phyloP scores from a whole-genome alignment of 2,888 invertebrate species.

The Netelia melanura region DNA sequence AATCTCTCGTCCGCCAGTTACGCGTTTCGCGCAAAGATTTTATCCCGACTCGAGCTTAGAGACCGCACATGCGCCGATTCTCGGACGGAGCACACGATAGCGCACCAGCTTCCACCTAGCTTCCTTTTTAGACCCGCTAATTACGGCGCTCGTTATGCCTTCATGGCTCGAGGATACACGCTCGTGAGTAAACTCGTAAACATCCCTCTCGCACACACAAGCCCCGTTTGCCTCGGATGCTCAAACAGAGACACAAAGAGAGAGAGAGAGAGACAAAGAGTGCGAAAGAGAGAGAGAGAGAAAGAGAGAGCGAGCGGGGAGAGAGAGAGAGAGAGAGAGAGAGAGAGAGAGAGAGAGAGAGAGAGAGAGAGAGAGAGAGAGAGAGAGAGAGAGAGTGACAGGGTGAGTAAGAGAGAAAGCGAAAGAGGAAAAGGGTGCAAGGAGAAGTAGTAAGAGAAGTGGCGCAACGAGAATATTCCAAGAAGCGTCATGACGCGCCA shows the following conservation, averaged over 20 bases:
- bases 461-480: conserved; percentile 39
- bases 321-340: too few relatives aligned
- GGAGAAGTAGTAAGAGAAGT: conserved; percentile 7
- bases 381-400: background rate
- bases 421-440: background rate
- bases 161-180: conserved; percentile 40
- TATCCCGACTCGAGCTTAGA: conserved; percentile 7
- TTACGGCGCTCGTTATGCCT: conserved; percentile 65
- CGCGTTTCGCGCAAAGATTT: conserved; percentile 14
- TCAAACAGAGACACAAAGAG: conserved; percentile 1
- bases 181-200: conserved; percentile 65
- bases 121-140: conserved; percentile 63
- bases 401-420: background rate
- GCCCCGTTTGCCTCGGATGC: background rate
- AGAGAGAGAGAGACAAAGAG: background rate
- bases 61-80: conserved; percentile 39
- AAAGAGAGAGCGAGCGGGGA: background rate
- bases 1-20: background rate
- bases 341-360: too few relatives aligned
- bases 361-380: too few relatives aligned
- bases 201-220: conserved; percentile 54
- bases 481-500: background rate
- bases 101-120: conserved; percentile 11
- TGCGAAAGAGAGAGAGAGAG: conserved; percentile 3
- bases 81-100: conserved; percentile 9